A percentile compares a stretch with the other conserved stretches of the same genome.
These are phyloP conservation scores for Camponotus fellah DNA, from an alignment of 2,888 invertebrate species.

Conservation along the genomic window DNA sequence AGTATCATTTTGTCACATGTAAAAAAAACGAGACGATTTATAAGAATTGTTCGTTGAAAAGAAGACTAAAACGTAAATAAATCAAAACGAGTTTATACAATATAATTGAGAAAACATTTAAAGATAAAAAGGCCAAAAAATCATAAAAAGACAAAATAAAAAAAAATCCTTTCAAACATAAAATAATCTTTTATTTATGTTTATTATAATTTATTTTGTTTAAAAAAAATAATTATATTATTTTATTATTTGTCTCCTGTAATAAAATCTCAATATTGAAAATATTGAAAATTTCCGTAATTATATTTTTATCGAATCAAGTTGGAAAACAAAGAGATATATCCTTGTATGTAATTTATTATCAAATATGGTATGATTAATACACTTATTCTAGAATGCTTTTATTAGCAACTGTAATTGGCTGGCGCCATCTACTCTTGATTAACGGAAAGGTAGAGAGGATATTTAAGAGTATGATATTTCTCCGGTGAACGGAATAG, in stretches of 20 bases:
- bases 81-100: background rate
- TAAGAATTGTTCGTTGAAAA: background rate
- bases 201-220: constrained; percentile 3
- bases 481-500: constrained; percentile 14
- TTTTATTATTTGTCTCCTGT: background rate
- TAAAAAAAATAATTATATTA: background rate
- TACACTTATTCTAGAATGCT: background rate
- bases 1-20: background rate
- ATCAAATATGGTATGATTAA: constrained; percentile 2
- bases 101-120: background rate
- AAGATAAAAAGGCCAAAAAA: background rate
- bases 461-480: constrained; percentile 22
- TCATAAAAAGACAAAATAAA: background rate
- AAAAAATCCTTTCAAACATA: background rate
- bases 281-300: background rate
- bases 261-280: background rate
- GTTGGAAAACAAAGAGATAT: background rate
- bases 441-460: constrained; percentile 29
- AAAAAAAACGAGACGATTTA: constrained; percentile 11
- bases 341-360: background rate
- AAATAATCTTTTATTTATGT: background rate
- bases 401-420: constrained; percentile 45
- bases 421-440: constrained; percentile 55
- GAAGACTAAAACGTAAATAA: background rate
- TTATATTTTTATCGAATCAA: constrained; percentile 20